Conservation (phyloP, 2,888 invertebrate genomes). For the Lumbricus terrestris region DNA sequence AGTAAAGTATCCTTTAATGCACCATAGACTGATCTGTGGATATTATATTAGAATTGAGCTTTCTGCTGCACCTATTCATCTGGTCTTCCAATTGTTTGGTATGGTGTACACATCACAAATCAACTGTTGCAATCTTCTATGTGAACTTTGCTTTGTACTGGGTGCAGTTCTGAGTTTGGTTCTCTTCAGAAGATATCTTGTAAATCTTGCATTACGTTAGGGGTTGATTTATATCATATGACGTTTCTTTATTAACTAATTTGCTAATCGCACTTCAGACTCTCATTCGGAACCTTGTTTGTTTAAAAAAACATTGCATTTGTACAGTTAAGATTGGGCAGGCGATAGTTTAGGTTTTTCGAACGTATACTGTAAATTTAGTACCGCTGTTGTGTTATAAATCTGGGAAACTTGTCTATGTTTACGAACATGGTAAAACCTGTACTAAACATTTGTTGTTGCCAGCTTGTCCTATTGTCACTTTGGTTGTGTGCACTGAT, state of each 20-base stretch:
- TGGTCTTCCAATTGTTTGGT: not conserved
- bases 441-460: not conserved
- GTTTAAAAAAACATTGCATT: not conserved
- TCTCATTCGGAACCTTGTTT: not conserved
- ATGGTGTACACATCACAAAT: not conserved
- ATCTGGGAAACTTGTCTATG: not conserved
- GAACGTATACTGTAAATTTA: not conserved
- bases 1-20: too few species aligned
- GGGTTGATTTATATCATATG: not conserved
- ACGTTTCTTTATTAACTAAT: too few species aligned
- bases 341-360: not conserved
- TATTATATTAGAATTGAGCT: not conserved
- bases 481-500: not conserved
- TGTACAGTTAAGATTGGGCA: not conserved
- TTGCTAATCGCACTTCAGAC: too few species aligned
- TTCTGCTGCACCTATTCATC: not conserved
- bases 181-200: not conserved
- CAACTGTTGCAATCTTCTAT: not conserved
- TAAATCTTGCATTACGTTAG: not conserved
- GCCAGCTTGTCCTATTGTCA: not conserved
- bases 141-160: not conserved
- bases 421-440: not conserved
- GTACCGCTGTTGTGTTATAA: not conserved
- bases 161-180: not conserved
- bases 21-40: not conserved